Evolutionary conservation across 2,888 invertebrate species (phyloP), one percentile per base, ranked within the genome.

Genomic region (Troides helena): DNA sequence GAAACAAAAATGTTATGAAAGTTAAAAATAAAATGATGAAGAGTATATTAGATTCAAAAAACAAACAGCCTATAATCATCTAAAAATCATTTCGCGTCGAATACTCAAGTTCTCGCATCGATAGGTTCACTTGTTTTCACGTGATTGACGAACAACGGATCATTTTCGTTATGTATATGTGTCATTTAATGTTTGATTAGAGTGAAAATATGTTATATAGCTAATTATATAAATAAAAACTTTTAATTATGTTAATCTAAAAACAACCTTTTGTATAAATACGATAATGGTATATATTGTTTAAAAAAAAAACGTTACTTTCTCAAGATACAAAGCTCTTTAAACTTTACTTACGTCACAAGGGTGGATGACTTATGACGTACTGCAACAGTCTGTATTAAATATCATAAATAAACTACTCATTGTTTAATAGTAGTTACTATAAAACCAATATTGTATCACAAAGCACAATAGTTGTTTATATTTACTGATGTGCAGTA

Each of bases 401-500:
- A 61, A 71, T 65, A 74, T 81, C 80, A 90, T 90, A 90, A 90
- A 90, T 90, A 77, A 76, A 85, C 84, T 84, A 87, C 83, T 76
- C 80, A 80, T 78, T 86, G 86, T 86, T 87, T 86, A 85, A 86
- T 88, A 57, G 84, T 86, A 85, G 77, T 77, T 77, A 74, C 81
- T 85, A 80, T 81, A 78, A 81, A 81, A 84, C 84, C 85, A 77
- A 86, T 82, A 85, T 83, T 82, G 80, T 79, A 77, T 74, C 75
- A 77, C 72, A 71, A 85, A 84, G 85, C 80, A 80, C 78, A 82
- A 81, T 83, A 80, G 85, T 86, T 89, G 85, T 84, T 81, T 81
- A 74, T 89, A 84, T 90, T 88, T 88, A 90, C 89, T 86, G 86
- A 88, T 83, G 85, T 81, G 79, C 80, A 76, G 77, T 81, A 80